These are phyloP conservation scores for Xiphophorus birchmanni DNA, from an alignment of 2,797 vertebrate species.

Conservation along the genomic window DNA sequence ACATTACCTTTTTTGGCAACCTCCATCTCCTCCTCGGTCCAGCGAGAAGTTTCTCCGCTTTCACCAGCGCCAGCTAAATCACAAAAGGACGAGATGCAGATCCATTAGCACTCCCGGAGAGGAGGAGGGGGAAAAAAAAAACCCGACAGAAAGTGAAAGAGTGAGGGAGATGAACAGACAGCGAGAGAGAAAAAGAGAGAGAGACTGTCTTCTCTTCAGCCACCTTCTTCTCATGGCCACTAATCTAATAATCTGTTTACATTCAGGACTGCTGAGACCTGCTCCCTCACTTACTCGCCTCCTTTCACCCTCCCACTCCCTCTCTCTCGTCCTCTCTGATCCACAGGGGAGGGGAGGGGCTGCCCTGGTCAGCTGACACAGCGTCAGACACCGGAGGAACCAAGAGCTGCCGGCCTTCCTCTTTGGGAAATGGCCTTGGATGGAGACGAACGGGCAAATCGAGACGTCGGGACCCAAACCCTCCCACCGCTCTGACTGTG, in stretches of 20 bases:
- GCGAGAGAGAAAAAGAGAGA: conserved; percentile 11
- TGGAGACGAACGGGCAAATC: conserved; percentile 69
- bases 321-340: conserved; percentile 67
- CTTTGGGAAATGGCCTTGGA: conserved; percentile 77
- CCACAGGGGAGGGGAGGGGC: conserved; percentile 61
- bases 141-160: conserved; percentile 6
- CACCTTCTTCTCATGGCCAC: conserved; percentile 70
- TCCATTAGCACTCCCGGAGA: conserved; percentile 68
- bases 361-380: conserved; percentile 73
- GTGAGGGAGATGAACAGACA: conserved; percentile 10
- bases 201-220: conserved; percentile 55
- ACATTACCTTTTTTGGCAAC: conserved; percentile 98
- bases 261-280: conserved; percentile 76
- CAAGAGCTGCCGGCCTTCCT: conserved; percentile 70
- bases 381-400: conserved; percentile 72
- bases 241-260: conserved; percentile 84
- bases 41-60: conserved; percentile 97
- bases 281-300: conserved; percentile 60
- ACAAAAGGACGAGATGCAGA: conserved; percentile 71
- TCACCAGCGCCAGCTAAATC: conserved; percentile 89
- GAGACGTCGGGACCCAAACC: conserved; percentile 50
- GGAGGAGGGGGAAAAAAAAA: conserved; percentile 6
- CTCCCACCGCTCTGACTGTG: conserved; percentile 54
- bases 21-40: conserved; percentile 99
- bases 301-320: conserved; percentile 42